These are phyloP conservation scores for Dryobates pubescens DNA, from an alignment of 2,797 vertebrate species.

Conservation along the genomic window DNA sequence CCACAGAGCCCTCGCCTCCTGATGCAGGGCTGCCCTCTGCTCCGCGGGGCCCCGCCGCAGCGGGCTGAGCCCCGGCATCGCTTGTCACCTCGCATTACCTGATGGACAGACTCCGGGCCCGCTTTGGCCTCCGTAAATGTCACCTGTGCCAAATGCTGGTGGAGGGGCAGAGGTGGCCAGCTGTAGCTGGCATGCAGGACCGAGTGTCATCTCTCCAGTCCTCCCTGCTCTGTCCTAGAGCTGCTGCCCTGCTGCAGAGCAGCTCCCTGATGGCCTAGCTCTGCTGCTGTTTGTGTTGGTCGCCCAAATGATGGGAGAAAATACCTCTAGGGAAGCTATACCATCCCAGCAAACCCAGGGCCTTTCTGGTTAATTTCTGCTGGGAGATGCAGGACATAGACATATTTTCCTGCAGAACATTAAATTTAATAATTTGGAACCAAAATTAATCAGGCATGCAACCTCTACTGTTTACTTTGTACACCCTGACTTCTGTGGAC, in stretches of 20 bases:
- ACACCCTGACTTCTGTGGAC: neutral
- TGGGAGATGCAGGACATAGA: neutral
- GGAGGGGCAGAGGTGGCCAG: neutral
- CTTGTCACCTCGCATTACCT: constrained; percentile 47
- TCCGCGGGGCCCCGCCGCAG: rapidly evolving
- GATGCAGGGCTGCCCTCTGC: neutral
- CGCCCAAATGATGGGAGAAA: neutral
- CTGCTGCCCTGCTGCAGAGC: neutral
- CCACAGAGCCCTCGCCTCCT: neutral
- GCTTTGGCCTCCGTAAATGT: constrained; percentile 42
- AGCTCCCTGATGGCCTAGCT: neutral
- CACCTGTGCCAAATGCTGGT: neutral
- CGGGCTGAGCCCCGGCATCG: rapidly evolving
- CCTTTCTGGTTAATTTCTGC: neutral
- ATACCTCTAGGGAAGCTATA: rapidly evolving
- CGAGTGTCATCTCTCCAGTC: neutral
- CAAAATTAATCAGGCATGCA: neutral
- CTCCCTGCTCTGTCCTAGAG: neutral
- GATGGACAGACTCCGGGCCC: neutral
- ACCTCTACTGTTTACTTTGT: neutral
- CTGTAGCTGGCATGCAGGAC: neutral
- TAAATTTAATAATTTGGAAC: neutral
- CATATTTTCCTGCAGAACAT: neutral
- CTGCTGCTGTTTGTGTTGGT: neutral
- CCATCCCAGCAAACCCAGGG: rapidly evolving